These are phyloP conservation scores for Podarcis raffonei DNA, from an alignment of 2,113 vertebrate species.

Conservation along the genomic window DNA sequence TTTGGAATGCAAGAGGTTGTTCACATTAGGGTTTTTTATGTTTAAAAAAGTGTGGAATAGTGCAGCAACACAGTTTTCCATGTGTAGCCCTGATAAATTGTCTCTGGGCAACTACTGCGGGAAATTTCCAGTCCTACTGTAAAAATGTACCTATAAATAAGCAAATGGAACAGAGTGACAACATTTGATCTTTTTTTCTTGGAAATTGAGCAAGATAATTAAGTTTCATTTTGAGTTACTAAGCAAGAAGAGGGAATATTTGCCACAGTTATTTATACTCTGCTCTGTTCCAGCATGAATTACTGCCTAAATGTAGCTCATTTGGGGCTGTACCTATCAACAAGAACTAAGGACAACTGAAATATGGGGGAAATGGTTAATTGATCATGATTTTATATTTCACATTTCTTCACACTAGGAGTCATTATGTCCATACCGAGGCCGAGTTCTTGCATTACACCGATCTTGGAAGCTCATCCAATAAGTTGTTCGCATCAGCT, in stretches of 20 bases:
- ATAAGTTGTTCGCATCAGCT: not conserved
- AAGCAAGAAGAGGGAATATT: constrained; percentile 27
- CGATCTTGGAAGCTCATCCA: constrained; percentile 1
- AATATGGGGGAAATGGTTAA: constrained; percentile 35
- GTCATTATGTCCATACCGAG: not conserved
- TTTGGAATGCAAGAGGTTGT: not conserved
- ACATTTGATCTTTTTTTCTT: constrained; percentile 11
- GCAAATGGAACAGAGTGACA: constrained; percentile 29
- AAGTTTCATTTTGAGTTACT: constrained; percentile 36
- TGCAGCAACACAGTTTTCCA: not conserved
- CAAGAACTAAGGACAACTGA: constrained; percentile 29
- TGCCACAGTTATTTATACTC: constrained; percentile 32
- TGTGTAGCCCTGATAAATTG: constrained; percentile 1
- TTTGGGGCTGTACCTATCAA: constrained; percentile 37
- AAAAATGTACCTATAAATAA: constrained; percentile 38
- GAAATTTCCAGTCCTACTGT: constrained; percentile 1
- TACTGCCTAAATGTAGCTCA: constrained; percentile 37
- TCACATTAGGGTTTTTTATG: not conserved
- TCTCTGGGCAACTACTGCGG: not conserved
- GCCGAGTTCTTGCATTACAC: not conserved
- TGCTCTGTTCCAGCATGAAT: constrained; percentile 30
- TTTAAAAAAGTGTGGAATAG: not conserved
- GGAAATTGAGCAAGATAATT: constrained; percentile 28
- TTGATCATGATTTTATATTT: constrained; percentile 35
- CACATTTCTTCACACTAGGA: constrained; percentile 5